These are phyloP conservation scores for Ctena decussata DNA, from an alignment of 2,888 invertebrate species.

Conservation along the genomic window DNA sequence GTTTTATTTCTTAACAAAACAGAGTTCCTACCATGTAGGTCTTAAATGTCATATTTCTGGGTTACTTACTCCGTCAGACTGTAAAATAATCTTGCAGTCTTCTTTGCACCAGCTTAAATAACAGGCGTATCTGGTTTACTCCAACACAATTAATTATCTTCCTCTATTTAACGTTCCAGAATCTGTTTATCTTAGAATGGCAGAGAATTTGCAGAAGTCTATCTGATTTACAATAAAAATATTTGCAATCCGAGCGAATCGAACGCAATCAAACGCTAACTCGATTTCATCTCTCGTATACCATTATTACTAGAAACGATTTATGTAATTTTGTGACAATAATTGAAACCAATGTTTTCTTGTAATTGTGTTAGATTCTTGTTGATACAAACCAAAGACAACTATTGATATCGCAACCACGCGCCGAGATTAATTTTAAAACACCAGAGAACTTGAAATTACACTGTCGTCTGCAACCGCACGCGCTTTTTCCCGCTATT, in stretches of 20 bases:
- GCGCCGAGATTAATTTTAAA: constrained; percentile 64
- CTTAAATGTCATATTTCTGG: no score
- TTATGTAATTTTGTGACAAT: constrained; percentile 66
- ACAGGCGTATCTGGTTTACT: neutral
- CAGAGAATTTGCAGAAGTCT: constrained; percentile 58
- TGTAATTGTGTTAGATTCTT: constrained; percentile 61
- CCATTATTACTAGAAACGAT: constrained; percentile 64
- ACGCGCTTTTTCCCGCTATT: constrained; percentile 50
- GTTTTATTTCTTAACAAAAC: no score
- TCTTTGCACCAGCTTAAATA: neutral
- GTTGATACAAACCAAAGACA: constrained; percentile 69
- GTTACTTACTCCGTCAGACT: no score
- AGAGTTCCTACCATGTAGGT: no score
- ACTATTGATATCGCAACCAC: constrained; percentile 57
- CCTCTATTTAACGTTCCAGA: constrained; percentile 44
- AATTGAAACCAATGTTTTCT: constrained; percentile 66
- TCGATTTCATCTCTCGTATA: constrained; percentile 58
- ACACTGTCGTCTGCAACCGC: constrained; percentile 18
- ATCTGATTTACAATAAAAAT: constrained; percentile 71
- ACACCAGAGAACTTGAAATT: constrained; percentile 62
- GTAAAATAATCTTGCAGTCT: no score
- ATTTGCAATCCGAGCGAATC: constrained; percentile 63
- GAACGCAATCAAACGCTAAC: constrained; percentile 65
- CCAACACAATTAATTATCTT: constrained; percentile 4
- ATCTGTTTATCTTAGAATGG: constrained; percentile 60